Evolutionary conservation across 2,113 vertebrate genomes (phyloP).

Genomic region (Zosterops pallidus): DNA sequence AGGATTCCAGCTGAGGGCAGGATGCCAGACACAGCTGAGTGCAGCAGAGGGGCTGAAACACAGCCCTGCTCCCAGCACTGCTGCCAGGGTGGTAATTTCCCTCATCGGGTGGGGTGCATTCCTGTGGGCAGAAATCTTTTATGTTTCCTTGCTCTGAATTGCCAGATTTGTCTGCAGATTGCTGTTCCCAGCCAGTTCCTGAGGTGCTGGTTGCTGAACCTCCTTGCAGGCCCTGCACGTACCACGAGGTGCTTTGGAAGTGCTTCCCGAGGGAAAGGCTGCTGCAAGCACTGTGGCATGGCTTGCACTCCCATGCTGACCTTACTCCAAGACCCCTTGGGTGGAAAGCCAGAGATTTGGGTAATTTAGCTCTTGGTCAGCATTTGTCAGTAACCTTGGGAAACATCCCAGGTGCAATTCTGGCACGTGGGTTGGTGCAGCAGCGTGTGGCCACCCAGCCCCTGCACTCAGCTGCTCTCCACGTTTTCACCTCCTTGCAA

Average conservation of each 20-base stretch:
- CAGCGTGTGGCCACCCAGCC: not conserved
- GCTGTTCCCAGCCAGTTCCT: not conserved
- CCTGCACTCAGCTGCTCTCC: not conserved
- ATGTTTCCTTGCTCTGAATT: slow-evolving; percentile 16
- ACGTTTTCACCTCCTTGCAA: not conserved
- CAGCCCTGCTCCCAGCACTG: not conserved
- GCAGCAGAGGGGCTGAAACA: not conserved
- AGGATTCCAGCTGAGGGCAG: not conserved
- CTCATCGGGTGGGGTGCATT: not conserved
- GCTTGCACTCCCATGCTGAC: not conserved
- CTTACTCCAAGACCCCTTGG: not conserved
- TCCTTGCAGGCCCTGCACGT: not conserved
- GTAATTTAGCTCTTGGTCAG: not conserved
- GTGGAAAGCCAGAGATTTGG: not conserved
- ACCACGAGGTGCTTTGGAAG: not conserved
- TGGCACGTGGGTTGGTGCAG: not conserved
- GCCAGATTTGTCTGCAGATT: slow-evolving; percentile 35
- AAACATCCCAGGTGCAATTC: fast-evolving
- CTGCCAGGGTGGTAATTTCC: slow-evolving; percentile 24
- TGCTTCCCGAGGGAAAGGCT: not conserved
- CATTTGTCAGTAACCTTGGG: not conserved
- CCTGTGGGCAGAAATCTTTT: slow-evolving; percentile 18
- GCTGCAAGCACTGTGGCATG: not conserved
- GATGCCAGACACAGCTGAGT: not conserved
- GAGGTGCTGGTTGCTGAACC: not conserved